A percentile compares a stretch with the other conserved stretches of the same genome.
Evolutionary conservation across 2,113 vertebrate genomes (phyloP).

Genomic region (Siniperca knerii): DNA sequence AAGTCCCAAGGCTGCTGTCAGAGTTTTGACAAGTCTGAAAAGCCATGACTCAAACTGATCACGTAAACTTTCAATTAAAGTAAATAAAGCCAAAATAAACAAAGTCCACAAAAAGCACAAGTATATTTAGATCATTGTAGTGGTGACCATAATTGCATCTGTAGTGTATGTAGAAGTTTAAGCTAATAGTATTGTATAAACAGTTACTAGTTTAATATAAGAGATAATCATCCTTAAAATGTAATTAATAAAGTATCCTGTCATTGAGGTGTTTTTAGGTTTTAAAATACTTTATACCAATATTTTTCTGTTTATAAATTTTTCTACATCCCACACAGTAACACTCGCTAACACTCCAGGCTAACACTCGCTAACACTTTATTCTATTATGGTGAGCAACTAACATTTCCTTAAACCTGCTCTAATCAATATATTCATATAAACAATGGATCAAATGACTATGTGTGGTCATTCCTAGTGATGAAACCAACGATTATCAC

Average conservation of each 20-base stretch:
- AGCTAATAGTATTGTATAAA: neutral
- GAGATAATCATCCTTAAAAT: neutral
- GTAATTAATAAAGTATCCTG: neutral
- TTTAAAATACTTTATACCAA: neutral
- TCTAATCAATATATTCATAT: neutral
- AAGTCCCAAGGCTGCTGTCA: neutral
- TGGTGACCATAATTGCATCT: neutral
- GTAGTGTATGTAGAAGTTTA: neutral
- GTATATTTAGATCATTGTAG: neutral
- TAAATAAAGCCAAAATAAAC: neutral
- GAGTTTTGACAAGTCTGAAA: constrained; percentile 14
- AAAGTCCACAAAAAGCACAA: neutral
- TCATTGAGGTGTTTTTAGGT: neutral
- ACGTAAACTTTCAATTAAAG: neutral
- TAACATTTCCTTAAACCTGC: neutral
- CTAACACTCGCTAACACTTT: neutral
- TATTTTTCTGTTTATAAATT: too few species aligned
- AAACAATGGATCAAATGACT: neutral
- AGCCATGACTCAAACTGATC: neutral
- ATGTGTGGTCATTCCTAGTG: neutral
- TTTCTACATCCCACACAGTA: too few species aligned
- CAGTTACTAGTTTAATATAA: neutral
- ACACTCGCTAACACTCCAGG: neutral
- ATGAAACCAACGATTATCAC: neutral
- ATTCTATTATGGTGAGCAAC: neutral